Conservation (phyloP, 2,113 vertebrate genomes). For the Myotis brandtii region DNA sequence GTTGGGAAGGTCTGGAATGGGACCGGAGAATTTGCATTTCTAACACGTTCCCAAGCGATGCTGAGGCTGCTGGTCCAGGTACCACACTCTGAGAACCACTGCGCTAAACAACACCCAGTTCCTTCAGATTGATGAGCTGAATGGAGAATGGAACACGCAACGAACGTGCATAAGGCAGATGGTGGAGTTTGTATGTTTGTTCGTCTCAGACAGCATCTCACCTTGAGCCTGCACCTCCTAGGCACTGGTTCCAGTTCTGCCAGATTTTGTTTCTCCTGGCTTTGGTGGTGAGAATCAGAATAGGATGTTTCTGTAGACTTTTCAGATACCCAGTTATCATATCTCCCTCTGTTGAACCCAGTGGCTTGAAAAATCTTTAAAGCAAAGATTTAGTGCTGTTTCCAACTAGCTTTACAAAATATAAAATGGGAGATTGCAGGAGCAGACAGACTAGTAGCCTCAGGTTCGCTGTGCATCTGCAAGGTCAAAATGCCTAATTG, state of each 20-base stretch:
- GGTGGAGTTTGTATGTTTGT: neutral
- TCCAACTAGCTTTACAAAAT: slow-evolving; percentile 36
- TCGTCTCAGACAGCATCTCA: neutral
- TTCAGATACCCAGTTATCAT: neutral
- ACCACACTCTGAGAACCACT: neutral
- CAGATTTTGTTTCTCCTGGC: neutral
- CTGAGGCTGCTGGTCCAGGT: neutral
- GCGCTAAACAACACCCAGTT: neutral
- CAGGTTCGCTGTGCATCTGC: neutral
- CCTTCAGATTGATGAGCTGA: neutral
- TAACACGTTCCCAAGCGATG: neutral
- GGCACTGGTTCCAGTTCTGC: neutral
- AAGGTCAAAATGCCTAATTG: slow-evolving; percentile 46
- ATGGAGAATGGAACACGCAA: neutral
- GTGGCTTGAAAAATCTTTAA: slow-evolving; percentile 9
- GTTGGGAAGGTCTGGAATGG: neutral
- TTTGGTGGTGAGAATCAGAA: slow-evolving; percentile 7
- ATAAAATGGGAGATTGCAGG: neutral
- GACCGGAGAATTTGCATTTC: neutral
- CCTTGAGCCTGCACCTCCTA: neutral
- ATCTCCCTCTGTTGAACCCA: neutral
- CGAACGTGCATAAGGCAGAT: neutral
- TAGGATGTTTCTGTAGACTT: neutral
- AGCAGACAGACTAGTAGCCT: slow-evolving; percentile 31
- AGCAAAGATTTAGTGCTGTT: neutral